Conservation (phyloP, 2,888 invertebrate genomes). For the Bembecia ichneumoniformis region DNA sequence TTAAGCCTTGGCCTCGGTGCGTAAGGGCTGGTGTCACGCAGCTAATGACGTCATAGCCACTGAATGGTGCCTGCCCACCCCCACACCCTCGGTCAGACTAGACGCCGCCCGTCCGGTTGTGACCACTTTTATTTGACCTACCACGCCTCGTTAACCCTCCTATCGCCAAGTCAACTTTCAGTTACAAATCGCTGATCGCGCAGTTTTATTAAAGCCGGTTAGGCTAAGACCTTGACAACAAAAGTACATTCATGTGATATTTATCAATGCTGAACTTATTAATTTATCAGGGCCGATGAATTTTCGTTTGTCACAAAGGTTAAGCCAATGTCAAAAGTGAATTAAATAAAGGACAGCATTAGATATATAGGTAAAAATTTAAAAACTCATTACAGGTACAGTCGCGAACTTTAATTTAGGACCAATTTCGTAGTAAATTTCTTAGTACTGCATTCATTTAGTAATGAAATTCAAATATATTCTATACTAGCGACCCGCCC, state of each 20-base stretch:
- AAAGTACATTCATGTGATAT: not conserved
- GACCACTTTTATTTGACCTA: slow-evolving; percentile 11
- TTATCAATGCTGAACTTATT: not conserved
- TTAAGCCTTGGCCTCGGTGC: slow-evolving; percentile 44
- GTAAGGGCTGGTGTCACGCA: slow-evolving; percentile 42
- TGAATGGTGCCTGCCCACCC: slow-evolving; percentile 21
- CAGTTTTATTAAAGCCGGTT: not conserved
- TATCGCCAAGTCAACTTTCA: not conserved
- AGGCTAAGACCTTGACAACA: not conserved
- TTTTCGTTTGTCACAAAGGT: not conserved
- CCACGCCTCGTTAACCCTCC: not conserved
- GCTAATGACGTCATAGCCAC: slow-evolving; percentile 40
- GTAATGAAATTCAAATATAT: no score
- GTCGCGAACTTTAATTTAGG: no score
- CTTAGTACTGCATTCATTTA: no score
- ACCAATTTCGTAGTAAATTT: no score
- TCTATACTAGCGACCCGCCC: no score
- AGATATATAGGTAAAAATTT: no score
- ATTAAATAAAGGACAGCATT: no score
- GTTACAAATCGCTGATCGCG: not conserved
- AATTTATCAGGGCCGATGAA: not conserved
- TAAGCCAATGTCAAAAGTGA: no score
- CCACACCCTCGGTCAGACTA: slow-evolving; percentile 27
- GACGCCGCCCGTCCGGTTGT: slow-evolving; percentile 26
- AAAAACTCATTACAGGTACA: no score